A percentile compares a stretch with the other conserved stretches of the same genome.
These are phyloP conservation scores for Clytia hemisphaerica DNA, from an alignment of 30 jellyfish, hydroid and myxozoan genomes.

Conservation along the genomic window DNA sequence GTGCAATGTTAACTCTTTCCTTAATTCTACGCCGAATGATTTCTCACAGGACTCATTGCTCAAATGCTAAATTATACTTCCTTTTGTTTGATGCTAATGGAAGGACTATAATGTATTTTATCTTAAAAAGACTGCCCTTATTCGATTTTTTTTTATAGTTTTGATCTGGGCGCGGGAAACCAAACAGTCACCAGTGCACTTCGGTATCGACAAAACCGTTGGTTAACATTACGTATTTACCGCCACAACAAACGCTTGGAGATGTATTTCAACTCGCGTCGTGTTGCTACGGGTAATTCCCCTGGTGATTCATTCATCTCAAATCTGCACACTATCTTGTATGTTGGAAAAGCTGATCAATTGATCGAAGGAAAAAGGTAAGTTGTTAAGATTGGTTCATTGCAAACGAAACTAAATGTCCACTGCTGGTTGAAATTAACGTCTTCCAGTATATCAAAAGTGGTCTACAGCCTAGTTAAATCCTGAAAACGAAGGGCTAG, in stretches of 20 bases:
- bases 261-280: conserved; percentile 51
- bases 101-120: too few species aligned
- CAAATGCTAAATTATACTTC: too few species aligned
- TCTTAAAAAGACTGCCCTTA: too few species aligned
- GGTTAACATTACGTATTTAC: conserved; percentile 54
- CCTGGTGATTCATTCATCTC: conserved; percentile 68
- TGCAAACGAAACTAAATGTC: too few species aligned
- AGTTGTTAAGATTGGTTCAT: background rate
- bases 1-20: too few species aligned
- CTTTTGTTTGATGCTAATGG: too few species aligned
- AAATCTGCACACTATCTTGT: conserved; percentile 58
- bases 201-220: conserved; percentile 34
- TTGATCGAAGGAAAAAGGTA: conserved; percentile 68
- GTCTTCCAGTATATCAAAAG: background rate
- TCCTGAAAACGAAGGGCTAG: too few species aligned
- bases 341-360: conserved; percentile 46
- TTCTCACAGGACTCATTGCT: too few species aligned
- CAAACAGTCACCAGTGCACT: conserved; percentile 51
- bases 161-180: conserved; percentile 79
- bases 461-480: too few species aligned
- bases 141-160: conserved; percentile 37
- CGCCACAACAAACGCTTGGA: conserved; percentile 56
- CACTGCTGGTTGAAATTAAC: background rate
- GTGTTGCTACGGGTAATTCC: conserved; percentile 70
- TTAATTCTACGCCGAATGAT: too few species aligned